These are phyloP conservation scores for Bubo blakistoni DNA, from an alignment of 2,113 vertebrate genomes.

Conservation along the genomic window DNA sequence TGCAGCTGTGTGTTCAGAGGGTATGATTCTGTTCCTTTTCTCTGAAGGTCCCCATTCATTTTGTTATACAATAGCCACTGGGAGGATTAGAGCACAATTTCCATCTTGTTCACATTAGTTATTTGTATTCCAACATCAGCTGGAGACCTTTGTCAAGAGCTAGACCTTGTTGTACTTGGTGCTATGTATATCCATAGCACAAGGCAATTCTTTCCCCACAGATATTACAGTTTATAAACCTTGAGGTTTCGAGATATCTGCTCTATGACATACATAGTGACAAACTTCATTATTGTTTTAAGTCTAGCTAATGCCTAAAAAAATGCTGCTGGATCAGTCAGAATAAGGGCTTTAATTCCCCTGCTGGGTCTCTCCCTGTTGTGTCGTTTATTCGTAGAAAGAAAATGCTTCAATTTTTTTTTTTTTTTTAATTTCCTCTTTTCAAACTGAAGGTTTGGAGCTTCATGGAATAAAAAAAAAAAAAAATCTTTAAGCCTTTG, in stretches of 20 bases:
- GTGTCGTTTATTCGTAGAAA: slow-evolving; percentile 16
- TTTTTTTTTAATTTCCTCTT: slow-evolving; percentile 4
- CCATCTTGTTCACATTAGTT: slow-evolving; percentile 38
- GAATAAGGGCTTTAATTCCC: slow-evolving; percentile 39
- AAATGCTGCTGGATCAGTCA: slow-evolving; percentile 47
- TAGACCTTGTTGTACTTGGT: slow-evolving; percentile 42
- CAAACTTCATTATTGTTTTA: slow-evolving; percentile 55
- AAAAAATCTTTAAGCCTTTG: slow-evolving; percentile 25
- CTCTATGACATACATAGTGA: slow-evolving; percentile 22
- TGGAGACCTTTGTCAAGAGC: slow-evolving; percentile 58
- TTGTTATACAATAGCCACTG: background rate
- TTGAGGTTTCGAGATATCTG: slow-evolving; percentile 43
- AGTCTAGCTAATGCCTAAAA: slow-evolving; percentile 32
- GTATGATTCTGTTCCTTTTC: background rate
- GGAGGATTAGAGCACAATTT: slow-evolving; percentile 46
- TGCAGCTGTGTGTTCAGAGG: background rate
- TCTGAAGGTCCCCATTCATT: background rate
- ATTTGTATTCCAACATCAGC: slow-evolving; percentile 53
- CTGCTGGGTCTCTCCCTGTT: slow-evolving; percentile 32
- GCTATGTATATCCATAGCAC: slow-evolving; percentile 29
- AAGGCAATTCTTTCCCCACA: slow-evolving; percentile 43
- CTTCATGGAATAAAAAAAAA: slow-evolving; percentile 1
- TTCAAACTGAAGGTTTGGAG: background rate
- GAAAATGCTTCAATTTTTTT: background rate
- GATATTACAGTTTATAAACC: slow-evolving; percentile 49